Conservation (phyloP, 1,140 invertebrate genomes). For the Pseudomyrmex dendroicus region DNA sequence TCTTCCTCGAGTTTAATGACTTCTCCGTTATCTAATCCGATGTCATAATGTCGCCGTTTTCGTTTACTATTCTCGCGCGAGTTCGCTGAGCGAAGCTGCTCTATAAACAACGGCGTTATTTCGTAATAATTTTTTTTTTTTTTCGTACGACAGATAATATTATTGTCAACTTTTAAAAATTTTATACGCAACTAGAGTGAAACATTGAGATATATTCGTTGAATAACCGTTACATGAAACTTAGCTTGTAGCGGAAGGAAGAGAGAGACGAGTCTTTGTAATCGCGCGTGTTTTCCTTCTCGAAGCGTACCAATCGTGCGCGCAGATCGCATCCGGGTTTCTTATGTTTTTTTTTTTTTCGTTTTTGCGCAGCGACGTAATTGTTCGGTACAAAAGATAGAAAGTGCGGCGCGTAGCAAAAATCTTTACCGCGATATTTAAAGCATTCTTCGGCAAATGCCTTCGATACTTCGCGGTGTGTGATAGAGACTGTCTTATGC, state of each 20-base stretch:
- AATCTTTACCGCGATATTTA: slow-evolving; percentile 49
- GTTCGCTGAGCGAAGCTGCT: background rate
- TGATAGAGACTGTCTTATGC: slow-evolving; percentile 44
- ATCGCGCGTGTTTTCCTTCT: background rate
- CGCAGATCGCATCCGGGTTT: slow-evolving; percentile 41
- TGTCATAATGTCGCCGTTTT: slow-evolving; percentile 6
- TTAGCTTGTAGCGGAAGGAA: background rate
- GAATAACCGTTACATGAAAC: background rate
- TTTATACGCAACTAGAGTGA: background rate
- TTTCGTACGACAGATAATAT: background rate
- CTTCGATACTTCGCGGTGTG: slow-evolving; percentile 22
- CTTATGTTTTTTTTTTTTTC: slow-evolving; percentile 17
- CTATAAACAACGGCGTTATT: background rate
- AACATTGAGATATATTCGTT: background rate
- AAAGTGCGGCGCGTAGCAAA: slow-evolving; percentile 42
- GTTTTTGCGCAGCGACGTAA: slow-evolving; percentile 11
- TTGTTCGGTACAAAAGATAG: slow-evolving; percentile 39
- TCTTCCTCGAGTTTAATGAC: slow-evolving; percentile 38
- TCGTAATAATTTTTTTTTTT: background rate
- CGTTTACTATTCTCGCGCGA: slow-evolving; percentile 1
- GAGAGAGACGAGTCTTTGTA: background rate
- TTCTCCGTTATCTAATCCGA: slow-evolving; percentile 19
- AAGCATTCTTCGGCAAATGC: slow-evolving; percentile 48
- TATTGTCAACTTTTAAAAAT: background rate
- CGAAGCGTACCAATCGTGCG: background rate